These are phyloP conservation scores for Adineta ricciae DNA, from an alignment of 2,888 invertebrate genomes.

Conservation along the genomic window DNA sequence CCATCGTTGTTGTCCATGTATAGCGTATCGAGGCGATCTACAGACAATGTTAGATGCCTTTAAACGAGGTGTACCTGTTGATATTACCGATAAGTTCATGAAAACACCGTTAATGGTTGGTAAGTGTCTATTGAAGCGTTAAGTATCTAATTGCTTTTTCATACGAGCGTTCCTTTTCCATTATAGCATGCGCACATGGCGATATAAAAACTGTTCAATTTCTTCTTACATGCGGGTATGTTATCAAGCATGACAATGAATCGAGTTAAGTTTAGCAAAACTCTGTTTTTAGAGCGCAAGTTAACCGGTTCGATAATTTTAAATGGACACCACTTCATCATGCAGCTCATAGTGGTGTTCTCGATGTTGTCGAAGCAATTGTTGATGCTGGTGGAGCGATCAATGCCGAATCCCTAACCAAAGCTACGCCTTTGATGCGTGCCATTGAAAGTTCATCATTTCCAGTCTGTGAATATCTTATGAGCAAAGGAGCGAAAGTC, in stretches of 20 bases:
- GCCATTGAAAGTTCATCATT: slow-evolving; percentile 30
- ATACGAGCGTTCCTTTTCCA: not conserved
- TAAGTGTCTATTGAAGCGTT: not conserved
- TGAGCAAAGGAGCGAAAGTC: slow-evolving; percentile 45
- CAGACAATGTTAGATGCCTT: slow-evolving; percentile 46
- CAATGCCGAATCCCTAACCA: slow-evolving; percentile 46
- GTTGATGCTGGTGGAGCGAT: slow-evolving; percentile 46
- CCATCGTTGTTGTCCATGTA: not conserved
- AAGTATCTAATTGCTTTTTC: not conserved
- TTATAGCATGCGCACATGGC: slow-evolving; percentile 42
- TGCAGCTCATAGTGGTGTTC: slow-evolving; percentile 44
- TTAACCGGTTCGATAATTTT: slow-evolving; percentile 49
- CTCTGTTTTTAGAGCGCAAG: slow-evolving; percentile 41
- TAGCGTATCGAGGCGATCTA: slow-evolving; percentile 27
- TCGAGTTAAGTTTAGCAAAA: not conserved
- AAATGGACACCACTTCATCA: slow-evolving; percentile 44
- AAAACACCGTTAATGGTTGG: slow-evolving; percentile 49
- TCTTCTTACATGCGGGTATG: slow-evolving; percentile 47
- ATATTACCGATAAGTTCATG: slow-evolving; percentile 48
- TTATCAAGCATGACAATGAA: not conserved
- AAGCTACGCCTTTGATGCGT: slow-evolving; percentile 45
- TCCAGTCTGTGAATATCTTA: slow-evolving; percentile 44
- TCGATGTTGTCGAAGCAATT: slow-evolving; percentile 46
- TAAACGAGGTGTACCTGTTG: slow-evolving; percentile 41
- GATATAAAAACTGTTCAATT: slow-evolving; percentile 45